Conservation (phyloP, 2,113 vertebrate genomes). For the Diadophis punctatus region DNA sequence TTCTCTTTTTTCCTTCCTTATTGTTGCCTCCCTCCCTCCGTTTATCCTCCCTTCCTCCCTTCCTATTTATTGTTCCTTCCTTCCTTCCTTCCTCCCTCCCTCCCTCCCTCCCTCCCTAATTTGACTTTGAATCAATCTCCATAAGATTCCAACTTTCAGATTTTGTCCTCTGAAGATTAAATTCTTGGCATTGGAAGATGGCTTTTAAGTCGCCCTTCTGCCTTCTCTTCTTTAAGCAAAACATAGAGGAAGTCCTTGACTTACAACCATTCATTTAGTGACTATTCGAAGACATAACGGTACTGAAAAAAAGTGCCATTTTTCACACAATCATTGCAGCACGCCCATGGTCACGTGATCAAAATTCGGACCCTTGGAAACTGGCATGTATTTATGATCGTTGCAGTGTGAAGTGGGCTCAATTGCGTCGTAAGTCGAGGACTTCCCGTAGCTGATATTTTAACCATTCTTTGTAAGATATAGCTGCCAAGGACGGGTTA, state of each 20-base stretch:
- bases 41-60: background rate
- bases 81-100: no score
- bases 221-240: background rate
- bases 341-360: background rate
- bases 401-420: background rate
- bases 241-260: background rate
- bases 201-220: background rate
- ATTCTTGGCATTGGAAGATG: background rate
- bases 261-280: background rate
- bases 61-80: background rate
- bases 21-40: background rate
- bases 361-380: background rate
- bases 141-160: background rate
- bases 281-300: background rate
- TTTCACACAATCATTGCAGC: background rate
- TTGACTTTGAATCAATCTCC: background rate
- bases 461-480: background rate
- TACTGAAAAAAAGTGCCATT: background rate
- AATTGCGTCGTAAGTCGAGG: background rate
- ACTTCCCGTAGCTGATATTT: background rate
- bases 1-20: no score
- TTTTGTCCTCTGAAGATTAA: background rate
- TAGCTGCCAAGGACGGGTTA: background rate
- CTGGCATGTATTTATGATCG: background rate
- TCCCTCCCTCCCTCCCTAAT: background rate